Evolutionary conservation across 2,888 invertebrate genomes (phyloP).

Genomic region (Amblyteles armatorius): DNA sequence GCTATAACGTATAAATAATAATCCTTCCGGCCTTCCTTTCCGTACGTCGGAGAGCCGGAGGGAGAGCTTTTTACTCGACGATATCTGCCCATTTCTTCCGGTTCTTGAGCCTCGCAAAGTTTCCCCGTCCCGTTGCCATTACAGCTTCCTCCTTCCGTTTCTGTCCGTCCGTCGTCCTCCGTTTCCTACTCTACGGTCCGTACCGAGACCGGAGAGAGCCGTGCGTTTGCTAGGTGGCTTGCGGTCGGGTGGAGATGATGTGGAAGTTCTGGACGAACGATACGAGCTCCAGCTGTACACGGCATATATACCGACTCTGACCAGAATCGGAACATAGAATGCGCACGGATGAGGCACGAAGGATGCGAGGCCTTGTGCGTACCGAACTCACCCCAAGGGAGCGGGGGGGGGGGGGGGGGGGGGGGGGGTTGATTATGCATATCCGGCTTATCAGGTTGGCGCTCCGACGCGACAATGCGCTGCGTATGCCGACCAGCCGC

Average conservation of each 20-base stretch:
- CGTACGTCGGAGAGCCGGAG: background rate
- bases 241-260: slow-evolving; percentile 11
- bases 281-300: background rate
- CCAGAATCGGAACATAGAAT: background rate
- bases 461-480: slow-evolving; percentile 66
- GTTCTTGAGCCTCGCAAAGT: slow-evolving; percentile 46
- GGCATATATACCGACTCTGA: too few relatives aligned
- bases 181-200: background rate
- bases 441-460: slow-evolving; percentile 71
- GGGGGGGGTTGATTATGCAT: slow-evolving; percentile 71
- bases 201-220: background rate
- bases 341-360: background rate
- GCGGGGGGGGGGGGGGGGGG: background rate
- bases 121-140: slow-evolving; percentile 22
- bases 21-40: slow-evolving; percentile 50
- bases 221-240: background rate
- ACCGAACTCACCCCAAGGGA: background rate
- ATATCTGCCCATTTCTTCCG: slow-evolving; percentile 52
- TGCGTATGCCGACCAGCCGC: slow-evolving; percentile 63
- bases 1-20: slow-evolving; percentile 66
- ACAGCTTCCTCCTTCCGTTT: background rate
- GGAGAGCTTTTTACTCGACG: slow-evolving; percentile 6
- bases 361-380: slow-evolving; percentile 31
- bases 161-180: background rate
- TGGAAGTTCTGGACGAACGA: background rate